Evolutionary conservation across 1,140 invertebrate species (phyloP).

Genomic region (Cylas formicarius): DNA sequence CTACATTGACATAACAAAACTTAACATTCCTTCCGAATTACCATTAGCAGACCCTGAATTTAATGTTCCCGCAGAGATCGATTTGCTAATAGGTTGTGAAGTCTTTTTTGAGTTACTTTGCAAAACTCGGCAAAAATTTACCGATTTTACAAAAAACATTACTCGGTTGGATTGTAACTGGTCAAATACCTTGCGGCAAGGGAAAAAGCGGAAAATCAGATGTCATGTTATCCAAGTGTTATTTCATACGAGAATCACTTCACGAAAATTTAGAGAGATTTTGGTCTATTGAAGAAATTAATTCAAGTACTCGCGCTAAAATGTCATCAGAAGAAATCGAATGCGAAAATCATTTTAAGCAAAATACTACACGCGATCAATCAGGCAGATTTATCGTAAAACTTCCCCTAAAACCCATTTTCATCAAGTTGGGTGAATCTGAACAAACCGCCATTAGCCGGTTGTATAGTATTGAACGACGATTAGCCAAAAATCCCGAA

Average conservation of each 20-base stretch:
- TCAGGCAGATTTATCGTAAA: slow-evolving; percentile 20
- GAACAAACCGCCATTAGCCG: slow-evolving; percentile 19
- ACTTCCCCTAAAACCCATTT: slow-evolving; percentile 15
- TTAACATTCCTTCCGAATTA: slow-evolving; percentile 27
- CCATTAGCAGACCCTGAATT: slow-evolving; percentile 31
- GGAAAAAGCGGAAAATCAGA: neutral
- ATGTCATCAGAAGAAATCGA: slow-evolving; percentile 15
- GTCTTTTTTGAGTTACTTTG: slow-evolving; percentile 26
- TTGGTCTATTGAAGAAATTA: slow-evolving; percentile 12
- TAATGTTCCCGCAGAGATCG: slow-evolving; percentile 20
- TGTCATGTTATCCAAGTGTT: slow-evolving; percentile 1
- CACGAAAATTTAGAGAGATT: slow-evolving; percentile 10
- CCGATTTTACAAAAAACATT: slow-evolving; percentile 31
- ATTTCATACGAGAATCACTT: slow-evolving; percentile 1
- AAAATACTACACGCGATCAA: slow-evolving; percentile 4
- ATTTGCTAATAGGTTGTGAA: slow-evolving; percentile 30
- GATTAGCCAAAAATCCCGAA: slow-evolving; percentile 17
- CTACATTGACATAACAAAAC: slow-evolving; percentile 4
- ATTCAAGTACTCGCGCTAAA: neutral
- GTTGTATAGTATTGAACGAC: slow-evolving; percentile 19
- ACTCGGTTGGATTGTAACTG: slow-evolving; percentile 29
- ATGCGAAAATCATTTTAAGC: slow-evolving; percentile 21
- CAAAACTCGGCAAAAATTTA: slow-evolving; percentile 18
- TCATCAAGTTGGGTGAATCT: slow-evolving; percentile 24
- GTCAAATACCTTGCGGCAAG: neutral